Evolutionary conservation across 1,140 invertebrate genomes (phyloP).

Genomic region (Frieseomelitta varia): DNA sequence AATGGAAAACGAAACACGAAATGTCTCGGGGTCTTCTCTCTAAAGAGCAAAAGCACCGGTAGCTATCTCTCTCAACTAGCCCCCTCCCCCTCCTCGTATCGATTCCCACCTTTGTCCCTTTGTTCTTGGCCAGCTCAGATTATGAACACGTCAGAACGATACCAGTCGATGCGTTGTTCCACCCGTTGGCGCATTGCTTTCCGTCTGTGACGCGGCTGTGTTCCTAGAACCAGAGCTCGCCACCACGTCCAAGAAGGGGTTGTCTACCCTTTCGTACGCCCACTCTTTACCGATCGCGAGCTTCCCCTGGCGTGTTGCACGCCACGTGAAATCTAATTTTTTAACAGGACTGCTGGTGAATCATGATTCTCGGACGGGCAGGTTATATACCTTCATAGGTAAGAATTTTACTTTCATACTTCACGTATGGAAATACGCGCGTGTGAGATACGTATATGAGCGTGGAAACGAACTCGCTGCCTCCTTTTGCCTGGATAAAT

Average conservation of each 20-base stretch:
- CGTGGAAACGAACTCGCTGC: neutral
- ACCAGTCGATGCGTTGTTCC: slow-evolving; percentile 25
- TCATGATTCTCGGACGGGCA: neutral
- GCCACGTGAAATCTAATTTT: slow-evolving; percentile 16
- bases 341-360: neutral
- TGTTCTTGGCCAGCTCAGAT: slow-evolving; percentile 30
- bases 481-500: no score
- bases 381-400: neutral
- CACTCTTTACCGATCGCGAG: neutral
- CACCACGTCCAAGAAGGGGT: neutral
- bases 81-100: slow-evolving; percentile 23
- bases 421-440: neutral
- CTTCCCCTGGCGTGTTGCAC: slow-evolving; percentile 18
- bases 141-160: slow-evolving; percentile 39
- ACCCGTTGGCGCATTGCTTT: slow-evolving; percentile 2
- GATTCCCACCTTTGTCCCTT: slow-evolving; percentile 38
- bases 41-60: neutral
- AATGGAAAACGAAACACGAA: slow-evolving; percentile 67
- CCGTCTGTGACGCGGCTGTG: neutral
- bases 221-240: slow-evolving; percentile 19
- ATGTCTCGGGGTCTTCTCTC: slow-evolving; percentile 29
- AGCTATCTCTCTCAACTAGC: neutral
- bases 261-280: neutral
- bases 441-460: neutral
- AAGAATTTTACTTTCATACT: neutral